A percentile compares a stretch with the other conserved stretches of the same genome.
Evolutionary conservation across 2,113 vertebrate species (phyloP).

Genomic region (Channa argus): DNA sequence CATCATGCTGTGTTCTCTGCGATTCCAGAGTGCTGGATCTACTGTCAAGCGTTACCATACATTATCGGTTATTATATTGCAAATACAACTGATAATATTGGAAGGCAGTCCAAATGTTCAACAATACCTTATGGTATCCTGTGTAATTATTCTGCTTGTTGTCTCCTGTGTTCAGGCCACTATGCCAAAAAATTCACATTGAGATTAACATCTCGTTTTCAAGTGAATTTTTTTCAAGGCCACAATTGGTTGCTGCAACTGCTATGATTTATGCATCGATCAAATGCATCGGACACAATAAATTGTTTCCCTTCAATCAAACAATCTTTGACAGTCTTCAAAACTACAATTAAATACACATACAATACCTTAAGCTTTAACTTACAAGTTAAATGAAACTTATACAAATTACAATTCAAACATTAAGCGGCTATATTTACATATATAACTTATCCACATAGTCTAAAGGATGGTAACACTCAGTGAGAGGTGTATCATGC

Average conservation of each 20-base stretch:
- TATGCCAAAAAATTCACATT: slow-evolving; percentile 45
- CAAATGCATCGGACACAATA: slow-evolving; percentile 1
- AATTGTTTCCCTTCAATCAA: neutral
- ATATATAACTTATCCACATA: slow-evolving; percentile 57
- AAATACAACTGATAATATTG: slow-evolving; percentile 14
- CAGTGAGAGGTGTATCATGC: slow-evolving; percentile 70
- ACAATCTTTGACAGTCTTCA: slow-evolving; percentile 37
- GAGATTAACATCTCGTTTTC: slow-evolving; percentile 70
- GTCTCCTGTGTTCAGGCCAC: slow-evolving; percentile 14
- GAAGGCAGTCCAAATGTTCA: slow-evolving; percentile 26
- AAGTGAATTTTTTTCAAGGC: slow-evolving; percentile 49
- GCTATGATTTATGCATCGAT: neutral
- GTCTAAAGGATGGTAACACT: slow-evolving; percentile 68
- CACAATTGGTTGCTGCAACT: slow-evolving; percentile 32
- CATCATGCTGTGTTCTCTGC: slow-evolving; percentile 61
- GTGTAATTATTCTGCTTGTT: neutral
- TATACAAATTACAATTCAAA: slow-evolving; percentile 35
- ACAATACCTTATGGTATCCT: slow-evolving; percentile 5
- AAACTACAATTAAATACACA: slow-evolving; percentile 36
- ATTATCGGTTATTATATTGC: slow-evolving; percentile 19
- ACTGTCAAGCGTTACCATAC: slow-evolving; percentile 44
- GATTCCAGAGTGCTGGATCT: slow-evolving; percentile 61
- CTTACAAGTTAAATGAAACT: slow-evolving; percentile 67
- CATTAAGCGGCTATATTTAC: slow-evolving; percentile 37
- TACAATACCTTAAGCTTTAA: slow-evolving; percentile 54